These are phyloP conservation scores for Drosophila sp. DNA, from an alignment of 1,140 invertebrate genomes.

Conservation along the genomic window DNA sequence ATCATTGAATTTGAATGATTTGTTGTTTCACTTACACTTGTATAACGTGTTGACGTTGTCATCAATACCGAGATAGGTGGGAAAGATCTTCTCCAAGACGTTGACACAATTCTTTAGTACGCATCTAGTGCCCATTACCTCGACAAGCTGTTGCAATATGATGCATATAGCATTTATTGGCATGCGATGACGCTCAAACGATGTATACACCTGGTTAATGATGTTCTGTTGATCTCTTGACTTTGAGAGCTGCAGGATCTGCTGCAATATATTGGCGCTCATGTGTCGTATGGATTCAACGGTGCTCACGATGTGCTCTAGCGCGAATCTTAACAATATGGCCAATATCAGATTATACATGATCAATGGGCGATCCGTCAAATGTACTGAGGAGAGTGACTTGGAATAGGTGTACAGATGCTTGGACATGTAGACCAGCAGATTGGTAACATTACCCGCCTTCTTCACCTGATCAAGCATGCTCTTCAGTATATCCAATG, in stretches of 20 bases:
- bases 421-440: constrained; percentile 63
- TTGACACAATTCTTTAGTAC: constrained; percentile 57
- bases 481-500: constrained; percentile 33
- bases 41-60: constrained; percentile 68
- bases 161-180: constrained; percentile 53
- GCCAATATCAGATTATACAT: constrained; percentile 29
- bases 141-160: constrained; percentile 56
- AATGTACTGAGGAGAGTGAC: constrained; percentile 1
- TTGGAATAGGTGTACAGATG: constrained; percentile 61
- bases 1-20: no score
- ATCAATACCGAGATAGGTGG: constrained; percentile 57
- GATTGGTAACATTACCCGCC: constrained; percentile 39
- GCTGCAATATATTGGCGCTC: constrained; percentile 81
- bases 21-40: constrained; percentile 56
- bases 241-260: constrained; percentile 37
- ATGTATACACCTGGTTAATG: constrained; percentile 33
- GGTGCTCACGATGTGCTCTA: constrained; percentile 84
- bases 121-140: constrained; percentile 46
- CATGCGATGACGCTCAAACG: constrained; percentile 38
- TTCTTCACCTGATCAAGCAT: constrained; percentile 12
- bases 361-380: not conserved
- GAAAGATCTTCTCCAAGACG: constrained; percentile 64
- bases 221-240: not conserved
- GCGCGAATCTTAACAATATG: constrained; percentile 78
- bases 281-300: constrained; percentile 86